These are phyloP conservation scores for Lagorchestes hirsutus DNA, from an alignment of 2,797 vertebrate genomes.

Conservation along the genomic window DNA sequence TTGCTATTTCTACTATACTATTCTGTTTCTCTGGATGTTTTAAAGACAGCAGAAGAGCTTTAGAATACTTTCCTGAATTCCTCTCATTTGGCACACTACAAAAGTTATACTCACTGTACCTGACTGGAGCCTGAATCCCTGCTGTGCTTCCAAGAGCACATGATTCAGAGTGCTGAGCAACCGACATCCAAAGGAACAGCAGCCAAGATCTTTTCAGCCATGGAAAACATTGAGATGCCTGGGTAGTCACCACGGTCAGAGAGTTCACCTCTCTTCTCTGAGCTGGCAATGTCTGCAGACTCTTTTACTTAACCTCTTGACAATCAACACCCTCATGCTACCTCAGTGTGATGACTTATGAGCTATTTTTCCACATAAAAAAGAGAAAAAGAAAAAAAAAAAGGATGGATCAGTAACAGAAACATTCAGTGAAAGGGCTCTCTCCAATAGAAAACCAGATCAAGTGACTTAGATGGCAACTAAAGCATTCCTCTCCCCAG, in stretches of 20 bases:
- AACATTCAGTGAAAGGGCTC: background rate
- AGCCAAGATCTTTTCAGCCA: no score
- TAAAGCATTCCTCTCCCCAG: background rate
- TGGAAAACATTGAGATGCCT: rapidly evolving
- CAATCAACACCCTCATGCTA: background rate
- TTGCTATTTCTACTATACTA: background rate
- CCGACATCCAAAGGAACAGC: background rate
- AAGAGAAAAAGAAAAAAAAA: background rate
- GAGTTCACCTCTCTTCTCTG: background rate
- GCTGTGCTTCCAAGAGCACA: background rate
- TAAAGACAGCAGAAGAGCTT: background rate
- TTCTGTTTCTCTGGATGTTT: background rate
- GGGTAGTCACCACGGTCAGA: rapidly evolving
- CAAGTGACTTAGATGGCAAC: background rate
- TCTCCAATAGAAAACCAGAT: background rate
- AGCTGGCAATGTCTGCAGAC: background rate
- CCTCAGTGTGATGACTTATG: no score
- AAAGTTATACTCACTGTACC: background rate
- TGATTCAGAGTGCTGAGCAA: background rate
- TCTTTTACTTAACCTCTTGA: background rate
- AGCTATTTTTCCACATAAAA: background rate
- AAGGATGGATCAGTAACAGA: background rate
- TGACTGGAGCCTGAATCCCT: background rate
- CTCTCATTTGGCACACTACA: background rate
- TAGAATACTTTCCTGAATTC: background rate